phyloP scores from a whole-genome alignment of 2,797 vertebrate genomes.

The Danio jaintianensis region DNA sequence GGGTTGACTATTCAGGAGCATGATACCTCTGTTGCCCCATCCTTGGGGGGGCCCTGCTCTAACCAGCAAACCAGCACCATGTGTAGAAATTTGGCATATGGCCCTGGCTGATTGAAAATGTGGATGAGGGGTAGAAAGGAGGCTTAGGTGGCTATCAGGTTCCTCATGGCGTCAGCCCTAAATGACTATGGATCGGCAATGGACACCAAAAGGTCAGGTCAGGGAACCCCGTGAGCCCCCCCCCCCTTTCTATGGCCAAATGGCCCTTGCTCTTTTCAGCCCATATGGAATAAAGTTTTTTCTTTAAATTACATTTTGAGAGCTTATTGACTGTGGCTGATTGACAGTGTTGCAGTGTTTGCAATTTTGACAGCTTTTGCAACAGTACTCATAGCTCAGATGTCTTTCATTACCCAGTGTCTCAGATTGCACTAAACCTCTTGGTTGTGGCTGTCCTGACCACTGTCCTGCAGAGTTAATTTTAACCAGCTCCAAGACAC shows the following conservation, averaged over 20 bases:
- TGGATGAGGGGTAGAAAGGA: conserved; percentile 36
- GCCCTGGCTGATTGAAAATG: conserved; percentile 38
- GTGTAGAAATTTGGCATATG: conserved; percentile 47
- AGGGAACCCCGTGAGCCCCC: conserved; percentile 16
- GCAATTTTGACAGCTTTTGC: not conserved
- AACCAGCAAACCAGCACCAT: conserved; percentile 58
- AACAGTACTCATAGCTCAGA: not conserved
- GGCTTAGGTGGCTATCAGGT: conserved; percentile 29
- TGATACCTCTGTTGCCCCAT: not conserved
- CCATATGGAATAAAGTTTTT: conserved; percentile 37
- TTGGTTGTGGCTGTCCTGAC: not conserved
- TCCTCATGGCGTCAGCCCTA: conserved; percentile 41
- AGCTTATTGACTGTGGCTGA: not conserved
- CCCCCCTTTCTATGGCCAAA: conserved; percentile 17
- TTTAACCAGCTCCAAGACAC: too few relatives aligned
- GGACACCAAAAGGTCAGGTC: conserved; percentile 22
- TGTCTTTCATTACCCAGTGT: not conserved
- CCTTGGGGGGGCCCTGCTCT: conserved; percentile 22
- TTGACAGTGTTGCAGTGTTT: conserved; percentile 10
- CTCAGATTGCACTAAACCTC: not conserved
- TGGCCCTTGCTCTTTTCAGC: conserved; percentile 38
- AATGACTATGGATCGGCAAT: conserved; percentile 8
- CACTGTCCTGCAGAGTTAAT: too few relatives aligned
- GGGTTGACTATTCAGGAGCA: not conserved
- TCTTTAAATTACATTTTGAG: conserved; percentile 13